Conservation (phyloP, 35 echinoderm and acorn worm species). For the Ophiothrix spiculata region DNA sequence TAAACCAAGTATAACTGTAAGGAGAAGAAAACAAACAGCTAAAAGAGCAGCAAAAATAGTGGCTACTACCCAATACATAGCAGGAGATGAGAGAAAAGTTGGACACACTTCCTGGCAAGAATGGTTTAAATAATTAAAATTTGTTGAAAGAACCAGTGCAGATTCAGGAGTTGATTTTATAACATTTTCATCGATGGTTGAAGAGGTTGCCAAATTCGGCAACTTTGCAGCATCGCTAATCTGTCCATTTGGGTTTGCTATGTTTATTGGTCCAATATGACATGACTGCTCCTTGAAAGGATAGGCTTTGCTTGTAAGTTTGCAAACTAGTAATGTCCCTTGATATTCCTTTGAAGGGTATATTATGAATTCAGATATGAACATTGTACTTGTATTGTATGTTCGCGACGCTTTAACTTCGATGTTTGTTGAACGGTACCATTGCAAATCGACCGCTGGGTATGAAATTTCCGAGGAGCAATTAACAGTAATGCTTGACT, state of each 20-base stretch:
- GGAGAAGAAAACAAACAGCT: neutral
- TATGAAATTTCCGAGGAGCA: neutral
- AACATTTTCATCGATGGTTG: neutral
- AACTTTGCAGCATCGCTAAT: neutral
- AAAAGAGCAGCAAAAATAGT: neutral
- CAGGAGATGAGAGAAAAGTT: neutral
- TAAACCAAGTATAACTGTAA: neutral
- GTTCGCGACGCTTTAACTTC: neutral
- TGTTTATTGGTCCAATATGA: neutral
- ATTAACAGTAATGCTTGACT: neutral
- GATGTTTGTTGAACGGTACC: neutral
- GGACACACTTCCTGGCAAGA: neutral
- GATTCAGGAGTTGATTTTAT: neutral
- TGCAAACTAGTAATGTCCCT: neutral
- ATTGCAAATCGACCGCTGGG: neutral
- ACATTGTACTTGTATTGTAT: neutral
- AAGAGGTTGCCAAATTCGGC: neutral
- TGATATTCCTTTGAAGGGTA: neutral
- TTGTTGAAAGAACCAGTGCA: neutral
- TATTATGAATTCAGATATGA: neutral
- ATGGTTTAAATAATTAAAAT: neutral
- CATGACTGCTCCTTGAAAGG: neutral
- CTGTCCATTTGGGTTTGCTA: neutral
- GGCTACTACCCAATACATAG: neutral
- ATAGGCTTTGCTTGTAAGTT: neutral